These are phyloP conservation scores for Equus przewalskii DNA, from an alignment of 2,113 vertebrate genomes.

Conservation along the genomic window DNA sequence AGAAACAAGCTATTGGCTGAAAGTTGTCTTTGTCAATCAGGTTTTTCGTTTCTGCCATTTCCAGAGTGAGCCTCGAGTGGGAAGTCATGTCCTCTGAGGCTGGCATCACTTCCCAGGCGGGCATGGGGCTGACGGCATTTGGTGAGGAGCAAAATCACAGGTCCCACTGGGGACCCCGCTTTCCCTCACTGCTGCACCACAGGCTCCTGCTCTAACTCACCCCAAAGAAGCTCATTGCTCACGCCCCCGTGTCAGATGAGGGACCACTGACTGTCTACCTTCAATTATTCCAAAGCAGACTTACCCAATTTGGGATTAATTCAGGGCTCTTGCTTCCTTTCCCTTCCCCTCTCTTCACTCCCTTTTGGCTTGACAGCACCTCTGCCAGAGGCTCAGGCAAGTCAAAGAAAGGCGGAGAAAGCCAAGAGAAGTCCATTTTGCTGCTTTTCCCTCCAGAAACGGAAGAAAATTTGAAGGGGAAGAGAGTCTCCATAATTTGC, in stretches of 20 bases:
- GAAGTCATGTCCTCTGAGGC: not conserved
- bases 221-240: not conserved
- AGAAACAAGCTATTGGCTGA: not conserved
- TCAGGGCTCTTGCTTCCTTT: not conserved
- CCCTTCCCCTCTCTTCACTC: not conserved
- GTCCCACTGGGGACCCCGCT: not conserved
- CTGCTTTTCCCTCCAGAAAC: too few species aligned
- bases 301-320: not conserved
- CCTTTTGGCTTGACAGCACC: not conserved
- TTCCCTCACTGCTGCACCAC: not conserved
- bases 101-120: not conserved
- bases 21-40: not conserved
- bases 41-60: constrained; percentile 5
- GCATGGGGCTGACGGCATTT: not conserved
- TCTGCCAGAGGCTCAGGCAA: not conserved
- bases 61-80: not conserved
- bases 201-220: not conserved
- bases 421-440: not conserved
- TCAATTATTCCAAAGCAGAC: not conserved
- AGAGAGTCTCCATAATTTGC: not conserved
- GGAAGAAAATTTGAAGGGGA: not conserved
- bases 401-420: not conserved
- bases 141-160: not conserved
- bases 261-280: not conserved
- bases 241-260: rapidly evolving